These are phyloP conservation scores for Podarcis muralis DNA, from an alignment of 2,113 vertebrate species.

Conservation along the genomic window DNA sequence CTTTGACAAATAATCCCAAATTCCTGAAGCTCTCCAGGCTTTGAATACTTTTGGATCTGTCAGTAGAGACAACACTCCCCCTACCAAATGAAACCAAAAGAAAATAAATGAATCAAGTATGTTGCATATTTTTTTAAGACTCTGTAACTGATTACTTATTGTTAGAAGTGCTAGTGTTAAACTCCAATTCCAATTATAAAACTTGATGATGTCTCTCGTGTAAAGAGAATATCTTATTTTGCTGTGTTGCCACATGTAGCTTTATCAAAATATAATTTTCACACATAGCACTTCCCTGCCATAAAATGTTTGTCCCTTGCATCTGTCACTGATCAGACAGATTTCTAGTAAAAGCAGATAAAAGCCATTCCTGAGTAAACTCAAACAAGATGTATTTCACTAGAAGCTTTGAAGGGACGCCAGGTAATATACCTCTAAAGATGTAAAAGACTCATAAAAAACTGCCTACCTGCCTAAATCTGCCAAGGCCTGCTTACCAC, in stretches of 20 bases:
- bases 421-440: constrained; percentile 18
- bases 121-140: constrained; percentile 18
- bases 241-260: constrained; percentile 22
- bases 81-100: neutral
- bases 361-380: constrained; percentile 47
- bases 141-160: constrained; percentile 42
- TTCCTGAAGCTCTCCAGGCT: neutral
- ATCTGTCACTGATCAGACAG: constrained; percentile 41
- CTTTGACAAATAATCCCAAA: neutral
- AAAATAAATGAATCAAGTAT: constrained; percentile 26
- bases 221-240: constrained; percentile 31
- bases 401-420: constrained; percentile 35
- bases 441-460: constrained; percentile 24
- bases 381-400: constrained; percentile 6
- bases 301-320: constrained; percentile 35
- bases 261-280: constrained; percentile 56
- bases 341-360: constrained; percentile 49
- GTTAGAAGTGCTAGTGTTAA: constrained; percentile 43
- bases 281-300: constrained; percentile 7
- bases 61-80: constrained; percentile 5
- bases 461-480: neutral
- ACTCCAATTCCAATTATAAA: constrained; percentile 35
- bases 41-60: constrained; percentile 1
- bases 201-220: constrained; percentile 35
- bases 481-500: constrained; percentile 19